Evolutionary conservation across 2,113 vertebrate genomes (phyloP), one percentile per base, ranked within the genome.

Genomic region (Syngnathus typhle): DNA sequence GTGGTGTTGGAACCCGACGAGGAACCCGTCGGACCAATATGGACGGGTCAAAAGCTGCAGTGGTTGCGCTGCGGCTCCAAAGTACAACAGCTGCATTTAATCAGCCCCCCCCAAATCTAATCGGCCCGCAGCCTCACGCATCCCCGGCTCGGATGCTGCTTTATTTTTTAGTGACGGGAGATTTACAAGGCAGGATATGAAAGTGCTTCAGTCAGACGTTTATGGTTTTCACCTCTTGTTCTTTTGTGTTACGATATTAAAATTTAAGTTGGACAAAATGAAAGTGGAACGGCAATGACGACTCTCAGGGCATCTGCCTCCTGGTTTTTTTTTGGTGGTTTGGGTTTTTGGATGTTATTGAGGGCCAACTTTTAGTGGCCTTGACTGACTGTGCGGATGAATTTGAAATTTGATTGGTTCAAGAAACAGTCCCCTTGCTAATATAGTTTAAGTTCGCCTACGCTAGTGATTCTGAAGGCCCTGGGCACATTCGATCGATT

Each of bases 51-150:
- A 73, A 65, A 41, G 58, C 68, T 39, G 69, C 71, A 19, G 65
- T 58, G 83, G 78, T 77, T 64, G 69, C 51, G 6, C 60, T n/a
- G 38, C 72, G 70, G 76, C 75, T 75, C 73, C 59, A 4, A 58
- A 60, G 73, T 64, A 64, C 69, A 80, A 74, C 82, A 82, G 72
- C 82, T 79, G 80, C 80, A 74, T 85, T 85, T 87, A 87, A 88
- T 89, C 85, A 84, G 0, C 12, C 43, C 43, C 13, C 13, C 43
- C 68, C 65, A 59, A 54, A 75, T 81, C 68, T 65, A 78, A 82
- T 85, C 82, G 72, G 80, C 77, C 75, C 56, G 19, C 68, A 3
- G 72, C 77, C 61, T 74, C 60, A 71, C 80, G 73, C 82, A 58
- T 81, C 80, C 70, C 27, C 82, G 43, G 68, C 75, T 60, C n/a